These are phyloP conservation scores for Capitulum mitella DNA, from an alignment of 2,888 invertebrate species.

Conservation along the genomic window DNA sequence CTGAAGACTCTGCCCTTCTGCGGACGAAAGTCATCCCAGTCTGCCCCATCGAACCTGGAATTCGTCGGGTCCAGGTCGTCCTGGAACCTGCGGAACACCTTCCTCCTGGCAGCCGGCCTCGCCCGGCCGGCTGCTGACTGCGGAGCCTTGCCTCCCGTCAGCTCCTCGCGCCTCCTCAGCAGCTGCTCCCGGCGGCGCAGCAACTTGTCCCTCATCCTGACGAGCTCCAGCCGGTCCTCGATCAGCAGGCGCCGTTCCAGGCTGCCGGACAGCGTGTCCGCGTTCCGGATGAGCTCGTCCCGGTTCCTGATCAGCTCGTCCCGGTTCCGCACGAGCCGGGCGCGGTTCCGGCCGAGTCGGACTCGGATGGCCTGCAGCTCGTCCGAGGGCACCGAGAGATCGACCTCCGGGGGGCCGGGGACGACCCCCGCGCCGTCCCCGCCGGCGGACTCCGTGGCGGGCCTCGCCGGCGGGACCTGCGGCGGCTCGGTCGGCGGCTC, in stretches of 20 bases:
- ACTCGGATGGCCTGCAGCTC: not conserved
- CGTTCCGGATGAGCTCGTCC: not conserved
- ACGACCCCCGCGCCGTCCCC: not conserved
- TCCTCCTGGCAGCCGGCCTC: too few relatives aligned
- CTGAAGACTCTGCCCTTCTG: too few relatives aligned
- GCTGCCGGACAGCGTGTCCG: not conserved
- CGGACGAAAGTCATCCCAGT: too few relatives aligned
- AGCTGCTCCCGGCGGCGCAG: not conserved
- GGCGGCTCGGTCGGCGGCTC: not conserved
- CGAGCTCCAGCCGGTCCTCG: not conserved
- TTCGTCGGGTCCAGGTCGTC: too few relatives aligned
- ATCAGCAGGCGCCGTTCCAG: not conserved
- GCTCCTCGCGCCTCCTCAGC: not conserved
- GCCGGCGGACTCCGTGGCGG: too few relatives aligned
- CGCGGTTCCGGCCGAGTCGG: not conserved
- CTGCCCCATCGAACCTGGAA: too few relatives aligned
- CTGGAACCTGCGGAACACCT: too few relatives aligned
- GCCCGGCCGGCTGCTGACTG: too few relatives aligned
- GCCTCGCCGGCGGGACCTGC: too few relatives aligned
- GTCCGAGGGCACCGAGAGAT: not conserved
- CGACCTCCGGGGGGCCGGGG: not conserved
- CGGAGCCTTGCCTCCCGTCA: not conserved
- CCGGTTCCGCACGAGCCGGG: not conserved
- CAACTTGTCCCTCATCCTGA: not conserved
- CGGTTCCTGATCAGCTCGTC: not conserved